Conservation (phyloP, 1,140 invertebrate genomes). For the Calliopsis andreniformis region DNA sequence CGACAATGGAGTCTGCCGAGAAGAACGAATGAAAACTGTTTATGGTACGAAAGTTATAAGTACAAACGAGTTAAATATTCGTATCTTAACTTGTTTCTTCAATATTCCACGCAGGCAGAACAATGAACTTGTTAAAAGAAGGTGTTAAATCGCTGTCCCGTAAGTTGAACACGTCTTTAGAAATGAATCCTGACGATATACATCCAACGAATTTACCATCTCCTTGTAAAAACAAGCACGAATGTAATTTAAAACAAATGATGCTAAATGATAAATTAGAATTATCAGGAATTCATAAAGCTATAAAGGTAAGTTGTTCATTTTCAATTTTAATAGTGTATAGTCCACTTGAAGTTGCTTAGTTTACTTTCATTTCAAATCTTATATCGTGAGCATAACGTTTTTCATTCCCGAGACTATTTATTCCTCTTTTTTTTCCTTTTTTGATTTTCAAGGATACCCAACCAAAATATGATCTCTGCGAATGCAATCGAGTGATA, state of each 20-base stretch:
- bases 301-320: constrained; percentile 54
- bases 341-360: background rate
- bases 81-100: background rate
- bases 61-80: background rate
- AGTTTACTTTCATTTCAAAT: background rate
- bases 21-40: constrained; percentile 67
- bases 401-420: too few species aligned
- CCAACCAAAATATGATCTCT: constrained; percentile 50
- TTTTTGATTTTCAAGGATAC: constrained; percentile 46
- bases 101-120: constrained; percentile 61
- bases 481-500: constrained; percentile 52
- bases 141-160: constrained; percentile 60
- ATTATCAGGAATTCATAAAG: constrained; percentile 53
- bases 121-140: constrained; percentile 66
- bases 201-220: background rate
- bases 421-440: background rate
- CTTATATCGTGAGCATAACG: too few species aligned
- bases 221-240: constrained; percentile 36
- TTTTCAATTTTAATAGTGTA: background rate
- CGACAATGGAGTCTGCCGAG: constrained; percentile 58
- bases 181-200: constrained; percentile 25
- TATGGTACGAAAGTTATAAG: constrained; percentile 67
- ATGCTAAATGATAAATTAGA: constrained; percentile 66
- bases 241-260: constrained; percentile 68
- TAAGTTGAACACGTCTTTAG: constrained; percentile 32